phyloP scores from a whole-genome alignment of 2,797 vertebrate genomes.

The Protosalanx chinensis region DNA sequence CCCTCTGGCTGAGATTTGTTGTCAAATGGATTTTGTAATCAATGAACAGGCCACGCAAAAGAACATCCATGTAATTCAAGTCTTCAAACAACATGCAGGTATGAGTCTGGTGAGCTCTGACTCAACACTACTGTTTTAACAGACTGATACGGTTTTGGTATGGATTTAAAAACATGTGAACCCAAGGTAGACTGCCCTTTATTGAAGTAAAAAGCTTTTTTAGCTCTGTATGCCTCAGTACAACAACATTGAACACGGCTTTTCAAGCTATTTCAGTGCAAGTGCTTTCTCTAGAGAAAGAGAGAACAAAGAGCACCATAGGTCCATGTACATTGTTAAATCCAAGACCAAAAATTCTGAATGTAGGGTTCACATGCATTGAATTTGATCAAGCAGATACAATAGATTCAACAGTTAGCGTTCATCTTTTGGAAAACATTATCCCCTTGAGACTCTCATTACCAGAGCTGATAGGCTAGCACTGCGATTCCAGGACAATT shows the following conservation, averaged over 20 bases:
- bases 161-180: constrained; percentile 3
- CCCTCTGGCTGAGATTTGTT: not conserved
- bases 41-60: too few relatives aligned
- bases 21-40: constrained; percentile 5
- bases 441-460: not conserved
- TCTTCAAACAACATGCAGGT: too few relatives aligned
- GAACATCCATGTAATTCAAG: too few relatives aligned
- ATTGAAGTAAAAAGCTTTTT: not conserved
- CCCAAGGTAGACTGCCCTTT: not conserved
- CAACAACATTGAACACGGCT: not conserved
- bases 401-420: not conserved
- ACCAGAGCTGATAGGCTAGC: too few relatives aligned
- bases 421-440: not conserved
- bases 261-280: not conserved
- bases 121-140: not conserved
- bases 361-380: not conserved
- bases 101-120: too few relatives aligned
- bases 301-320: not conserved
- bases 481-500: too few relatives aligned
- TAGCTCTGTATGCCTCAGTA: not conserved
- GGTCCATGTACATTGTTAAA: not conserved
- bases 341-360: not conserved
- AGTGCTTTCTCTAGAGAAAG: not conserved
- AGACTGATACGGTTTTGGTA: constrained; percentile 25
- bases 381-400: not conserved